Evolutionary conservation across 2,797 vertebrate genomes (phyloP), one percentile per base, ranked within the genome.

Genomic region (Galago senegalensis): DNA sequence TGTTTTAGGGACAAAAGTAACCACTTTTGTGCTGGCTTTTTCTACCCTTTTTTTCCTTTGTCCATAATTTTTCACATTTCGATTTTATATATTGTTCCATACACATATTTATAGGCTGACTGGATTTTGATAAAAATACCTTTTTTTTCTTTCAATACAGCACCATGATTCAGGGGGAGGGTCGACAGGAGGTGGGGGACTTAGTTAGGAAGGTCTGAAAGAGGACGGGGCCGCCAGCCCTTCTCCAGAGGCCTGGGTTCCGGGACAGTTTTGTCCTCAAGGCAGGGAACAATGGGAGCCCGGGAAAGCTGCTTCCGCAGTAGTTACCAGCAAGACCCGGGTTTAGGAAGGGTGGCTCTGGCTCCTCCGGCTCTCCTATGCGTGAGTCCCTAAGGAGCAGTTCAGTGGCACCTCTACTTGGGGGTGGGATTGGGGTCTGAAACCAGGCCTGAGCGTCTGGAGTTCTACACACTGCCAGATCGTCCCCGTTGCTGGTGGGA

Each of bases 301-400:
- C 13, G 29, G 4, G 49, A 34, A 67, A 23, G 18, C 3, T 20
- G 77, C 60, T 2, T 20, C 1, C 46, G 31, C 29, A 69, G 20
- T 25, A 31, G 14, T 2, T 16, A n/a, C 2, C 17, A 10, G 16
- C 11, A 1, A 11, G 77, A 2, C 6, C 49, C 0, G 1, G 5
- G 16, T 17, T n/a, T 12, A 1, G 82, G 25, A 25, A 67, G 49
- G 56, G 29, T 7, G 21, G 5, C 13, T 17, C 29, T 12, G 3
- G 0, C 7, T 12, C 27, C 21, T 27, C 14, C 0, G 23, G 20
- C 3, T 11, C 61, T 17, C 4, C 16, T 25, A 9, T 12, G 6
- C 11, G 7, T 1, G 5, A 7, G 0, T 5, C 2, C 2, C 21
- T 20, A 0, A 13, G 21, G 60, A 7, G 0, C 49, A 17, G 3